Evolutionary conservation across 2,888 invertebrate species (phyloP).

Genomic region (Scaptomyza flava): DNA sequence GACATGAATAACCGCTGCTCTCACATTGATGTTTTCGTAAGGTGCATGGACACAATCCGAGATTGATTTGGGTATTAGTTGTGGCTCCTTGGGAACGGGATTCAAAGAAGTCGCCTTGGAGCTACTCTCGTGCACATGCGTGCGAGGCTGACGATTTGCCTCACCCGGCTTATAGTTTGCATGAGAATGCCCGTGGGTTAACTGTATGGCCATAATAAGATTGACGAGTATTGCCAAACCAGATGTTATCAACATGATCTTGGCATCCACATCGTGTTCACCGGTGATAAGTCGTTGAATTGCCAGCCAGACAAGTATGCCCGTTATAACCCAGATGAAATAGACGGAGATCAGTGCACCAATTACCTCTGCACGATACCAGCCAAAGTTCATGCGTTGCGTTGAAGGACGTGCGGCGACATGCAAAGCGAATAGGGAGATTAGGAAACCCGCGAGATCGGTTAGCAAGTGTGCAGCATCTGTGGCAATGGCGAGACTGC

Average conservation of each 20-base stretch:
- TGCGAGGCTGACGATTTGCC: constrained; percentile 5
- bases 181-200: constrained; percentile 48
- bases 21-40: constrained; percentile 62
- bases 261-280: constrained; percentile 93
- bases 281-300: constrained; percentile 91
- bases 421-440: constrained; percentile 59
- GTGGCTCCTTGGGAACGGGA: not conserved
- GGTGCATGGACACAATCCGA: constrained; percentile 8
- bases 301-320: constrained; percentile 96
- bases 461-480: constrained; percentile 68
- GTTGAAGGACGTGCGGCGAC: constrained; percentile 56
- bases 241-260: constrained; percentile 95
- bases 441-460: constrained; percentile 62
- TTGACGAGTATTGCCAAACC: constrained; percentile 96
- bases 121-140: not conserved
- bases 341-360: constrained; percentile 97
- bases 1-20: constrained; percentile 67
- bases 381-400: constrained; percentile 93
- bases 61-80: constrained; percentile 31
- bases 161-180: not conserved
- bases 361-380: constrained; percentile 97
- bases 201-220: constrained; percentile 86
- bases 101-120: not conserved
- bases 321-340: constrained; percentile 98
- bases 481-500: constrained; percentile 68